Evolutionary conservation across 1,140 invertebrate species (phyloP).

Genomic region (Amphibalanus amphitrite): DNA sequence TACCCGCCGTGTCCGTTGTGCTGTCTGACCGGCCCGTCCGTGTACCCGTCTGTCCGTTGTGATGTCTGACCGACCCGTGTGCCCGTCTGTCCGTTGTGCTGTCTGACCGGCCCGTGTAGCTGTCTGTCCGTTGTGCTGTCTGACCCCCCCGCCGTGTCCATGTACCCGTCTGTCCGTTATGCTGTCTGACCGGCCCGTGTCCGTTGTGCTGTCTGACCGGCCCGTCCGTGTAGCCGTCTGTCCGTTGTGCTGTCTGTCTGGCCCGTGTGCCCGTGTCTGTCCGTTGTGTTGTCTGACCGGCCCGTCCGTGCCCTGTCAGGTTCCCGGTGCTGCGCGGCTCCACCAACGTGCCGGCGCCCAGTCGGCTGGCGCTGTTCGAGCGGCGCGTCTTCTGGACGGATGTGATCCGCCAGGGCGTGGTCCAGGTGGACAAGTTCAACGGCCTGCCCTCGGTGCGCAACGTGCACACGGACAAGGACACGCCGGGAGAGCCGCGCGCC

Average conservation of each 20-base stretch:
- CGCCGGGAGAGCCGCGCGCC: conserved; percentile 58
- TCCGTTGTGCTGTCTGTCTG: neutral
- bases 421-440: conserved; percentile 77
- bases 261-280: neutral
- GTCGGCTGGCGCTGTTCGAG: conserved; percentile 70
- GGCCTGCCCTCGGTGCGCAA: conserved; percentile 49
- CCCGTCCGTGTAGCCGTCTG: neutral
- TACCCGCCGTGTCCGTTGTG: too few relatives aligned
- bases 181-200: too few relatives aligned
- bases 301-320: too few relatives aligned
- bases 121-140: too few relatives aligned
- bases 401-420: conserved; percentile 80
- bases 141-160: neutral
- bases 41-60: too few relatives aligned
- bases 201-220: too few relatives aligned
- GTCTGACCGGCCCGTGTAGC: too few relatives aligned
- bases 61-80: too few relatives aligned
- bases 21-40: too few relatives aligned
- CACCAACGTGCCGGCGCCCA: conserved; percentile 62
- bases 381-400: conserved; percentile 90
- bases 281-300: neutral
- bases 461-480: conserved; percentile 46
- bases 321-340: conserved; percentile 34
- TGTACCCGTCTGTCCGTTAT: too few relatives aligned
- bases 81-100: too few relatives aligned